phyloP scores from a whole-genome alignment of 2,113 vertebrate species.

The Sapayoa aenigma region DNA sequence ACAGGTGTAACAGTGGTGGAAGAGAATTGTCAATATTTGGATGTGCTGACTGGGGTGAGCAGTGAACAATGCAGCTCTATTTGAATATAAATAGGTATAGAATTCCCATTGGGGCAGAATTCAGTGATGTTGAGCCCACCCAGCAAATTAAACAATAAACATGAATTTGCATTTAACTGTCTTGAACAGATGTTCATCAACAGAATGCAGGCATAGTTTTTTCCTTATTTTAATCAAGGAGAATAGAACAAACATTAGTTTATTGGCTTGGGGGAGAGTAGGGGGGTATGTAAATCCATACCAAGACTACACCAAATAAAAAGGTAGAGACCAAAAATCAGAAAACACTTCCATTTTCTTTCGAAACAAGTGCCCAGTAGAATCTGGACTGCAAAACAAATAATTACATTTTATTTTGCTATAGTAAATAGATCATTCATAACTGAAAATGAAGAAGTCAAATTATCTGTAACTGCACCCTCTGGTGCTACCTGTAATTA shows the following conservation, averaged over 20 bases:
- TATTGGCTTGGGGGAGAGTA: neutral
- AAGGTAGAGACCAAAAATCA: neutral
- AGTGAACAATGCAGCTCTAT: neutral
- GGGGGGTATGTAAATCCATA: neutral
- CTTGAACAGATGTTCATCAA: slow-evolving; percentile 35
- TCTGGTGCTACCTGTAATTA: neutral
- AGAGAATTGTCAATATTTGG: neutral
- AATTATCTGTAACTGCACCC: neutral
- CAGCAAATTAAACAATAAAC: slow-evolving; percentile 21
- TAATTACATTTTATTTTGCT: neutral
- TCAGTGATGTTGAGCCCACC: neutral
- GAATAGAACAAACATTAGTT: neutral
- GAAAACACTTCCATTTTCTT: neutral
- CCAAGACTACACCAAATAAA: neutral
- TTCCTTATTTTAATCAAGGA: neutral
- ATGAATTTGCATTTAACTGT: slow-evolving; percentile 24
- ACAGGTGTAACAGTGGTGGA: neutral
- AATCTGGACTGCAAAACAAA: neutral
- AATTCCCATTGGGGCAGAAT: neutral
- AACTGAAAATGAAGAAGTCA: neutral
- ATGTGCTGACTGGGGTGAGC: neutral
- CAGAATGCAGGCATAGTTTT: neutral
- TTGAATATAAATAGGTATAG: neutral
- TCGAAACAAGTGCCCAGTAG: neutral
- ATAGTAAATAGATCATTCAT: neutral